phyloP scores from a whole-genome alignment of 2,113 vertebrate species.

The Octodon degus region DNA sequence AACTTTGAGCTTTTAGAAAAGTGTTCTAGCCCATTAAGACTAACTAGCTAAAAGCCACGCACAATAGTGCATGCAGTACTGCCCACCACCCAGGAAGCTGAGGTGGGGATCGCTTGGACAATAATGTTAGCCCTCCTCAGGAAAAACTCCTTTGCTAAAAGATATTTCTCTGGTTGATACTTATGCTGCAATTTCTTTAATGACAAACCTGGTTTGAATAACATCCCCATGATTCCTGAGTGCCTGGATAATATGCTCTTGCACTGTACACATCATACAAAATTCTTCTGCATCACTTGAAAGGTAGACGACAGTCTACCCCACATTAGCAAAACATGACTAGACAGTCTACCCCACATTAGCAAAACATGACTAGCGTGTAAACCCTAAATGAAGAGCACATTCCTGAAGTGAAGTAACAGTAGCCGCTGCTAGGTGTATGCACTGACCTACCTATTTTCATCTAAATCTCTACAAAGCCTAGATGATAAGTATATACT shows the following conservation, averaged over 20 bases:
- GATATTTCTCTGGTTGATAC: background rate
- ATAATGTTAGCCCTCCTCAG: background rate
- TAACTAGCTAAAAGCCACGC: background rate
- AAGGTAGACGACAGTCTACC: background rate
- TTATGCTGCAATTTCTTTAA: background rate
- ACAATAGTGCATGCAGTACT: background rate
- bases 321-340: background rate
- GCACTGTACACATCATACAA: background rate
- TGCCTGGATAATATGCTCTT: background rate
- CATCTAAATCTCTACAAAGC: background rate
- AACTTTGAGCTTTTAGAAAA: background rate
- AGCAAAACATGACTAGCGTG: background rate
- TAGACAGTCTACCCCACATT: background rate
- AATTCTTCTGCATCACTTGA: background rate
- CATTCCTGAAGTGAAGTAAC: background rate
- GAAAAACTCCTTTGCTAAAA: background rate
- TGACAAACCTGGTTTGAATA: background rate
- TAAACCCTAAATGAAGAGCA: background rate
- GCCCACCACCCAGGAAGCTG: background rate
- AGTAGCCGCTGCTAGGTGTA: background rate
- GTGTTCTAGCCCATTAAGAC: background rate
- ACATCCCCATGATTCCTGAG: background rate
- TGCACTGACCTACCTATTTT: background rate
- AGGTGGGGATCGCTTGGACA: background rate
- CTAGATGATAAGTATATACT: background rate